Evolutionary conservation across 2,888 invertebrate genomes (phyloP).

Genomic region (Plusia festucae): DNA sequence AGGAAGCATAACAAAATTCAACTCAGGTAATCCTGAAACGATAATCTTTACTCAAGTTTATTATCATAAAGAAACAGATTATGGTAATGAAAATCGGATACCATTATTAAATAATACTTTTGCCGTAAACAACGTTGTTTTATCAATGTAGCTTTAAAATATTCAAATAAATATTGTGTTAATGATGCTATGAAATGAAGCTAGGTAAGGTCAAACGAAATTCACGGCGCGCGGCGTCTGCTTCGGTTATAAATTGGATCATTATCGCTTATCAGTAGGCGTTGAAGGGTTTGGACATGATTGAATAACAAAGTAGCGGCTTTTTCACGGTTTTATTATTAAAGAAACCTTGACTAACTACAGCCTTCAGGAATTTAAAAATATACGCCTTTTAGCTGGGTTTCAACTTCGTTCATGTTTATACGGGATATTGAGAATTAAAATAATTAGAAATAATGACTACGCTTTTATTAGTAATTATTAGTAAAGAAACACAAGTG

Average conservation of each 20-base stretch:
- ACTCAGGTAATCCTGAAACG: constrained; percentile 31
- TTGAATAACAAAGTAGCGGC: background rate
- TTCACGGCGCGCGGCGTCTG: constrained; percentile 16
- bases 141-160: constrained; percentile 49
- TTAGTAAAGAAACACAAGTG: too few species aligned
- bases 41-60: constrained; percentile 45
- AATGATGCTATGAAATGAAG: constrained; percentile 26
- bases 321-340: background rate
- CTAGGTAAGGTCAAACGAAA: constrained; percentile 24
- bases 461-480: too few species aligned
- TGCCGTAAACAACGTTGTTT: constrained; percentile 39
- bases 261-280: constrained; percentile 36
- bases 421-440: too few species aligned
- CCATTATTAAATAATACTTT: constrained; percentile 47
- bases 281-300: background rate
- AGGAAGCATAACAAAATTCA: constrained; percentile 33
- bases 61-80: constrained; percentile 54
- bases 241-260: constrained; percentile 19
- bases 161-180: constrained; percentile 38
- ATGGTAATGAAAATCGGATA: constrained; percentile 45
- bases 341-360: background rate
- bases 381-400: too few species aligned
- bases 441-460: too few species aligned
- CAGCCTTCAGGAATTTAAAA: too few species aligned
- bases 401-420: too few species aligned